Base-by-base conservation (phyloP, 2,113 vertebrate genomes). In the Serilophus lunatus region DNA sequence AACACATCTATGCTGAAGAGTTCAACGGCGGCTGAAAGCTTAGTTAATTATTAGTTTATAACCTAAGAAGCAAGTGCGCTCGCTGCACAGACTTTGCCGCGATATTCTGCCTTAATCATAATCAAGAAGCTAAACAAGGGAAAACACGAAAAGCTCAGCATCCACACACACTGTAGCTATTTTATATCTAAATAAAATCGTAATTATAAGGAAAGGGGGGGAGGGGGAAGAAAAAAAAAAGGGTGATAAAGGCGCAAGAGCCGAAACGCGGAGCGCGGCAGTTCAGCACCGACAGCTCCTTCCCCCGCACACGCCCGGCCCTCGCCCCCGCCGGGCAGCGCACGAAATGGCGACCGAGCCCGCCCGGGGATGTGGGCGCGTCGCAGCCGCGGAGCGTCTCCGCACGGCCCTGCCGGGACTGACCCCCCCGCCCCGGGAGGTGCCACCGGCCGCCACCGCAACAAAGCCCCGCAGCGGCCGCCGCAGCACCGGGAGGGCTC, bases 211-310 rank as follows among this genome's bases (percentile, higher is more conserved):
- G 33, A 20, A 10, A 7, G 20, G 19, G 45, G 45, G 10, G 10
- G 10, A 22, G 18, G 9, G 4, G 11, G 15, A 20, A 7, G 4
- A 6, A 8, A 7, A 6, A 11, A 18, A 7, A 10, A 18, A 10
- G 12, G 40, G 6, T 1, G 22, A 28, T n/a, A 6, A 51, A 56
- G 13, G 59, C 3, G 40, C 9, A 69, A 29, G 61, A 69, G 24
- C 7, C n/a, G 49, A 51, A 57, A 1, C 10, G 24, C 72, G 54
- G 76, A 64, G 6, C 31, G 69, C 71, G 40, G 82, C 69, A 82
- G 70, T 95, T 94, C 78, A 66, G 93, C 87, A 96, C 49, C 82
- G 95, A 97, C 96, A 93, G 94, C 95, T 96, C 88, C 77, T 86
- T 89, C 76, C 36, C n/a, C 66, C 35, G 66, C 88, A 66, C 56